Conservation (phyloP, 2,797 vertebrate species). For the Typhlichthys eigenmanni region DNA sequence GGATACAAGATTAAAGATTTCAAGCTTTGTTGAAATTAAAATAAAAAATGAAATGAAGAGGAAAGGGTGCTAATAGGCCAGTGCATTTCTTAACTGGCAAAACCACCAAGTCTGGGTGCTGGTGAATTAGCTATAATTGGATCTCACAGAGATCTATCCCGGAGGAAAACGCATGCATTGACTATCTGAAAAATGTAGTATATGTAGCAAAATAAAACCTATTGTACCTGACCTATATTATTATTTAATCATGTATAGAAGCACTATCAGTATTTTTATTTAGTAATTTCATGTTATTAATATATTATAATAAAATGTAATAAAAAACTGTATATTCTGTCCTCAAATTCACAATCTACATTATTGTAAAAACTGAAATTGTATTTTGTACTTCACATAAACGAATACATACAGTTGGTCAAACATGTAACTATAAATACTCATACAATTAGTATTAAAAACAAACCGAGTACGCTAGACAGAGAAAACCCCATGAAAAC, state of each 20-base stretch:
- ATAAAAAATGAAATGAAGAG: no score
- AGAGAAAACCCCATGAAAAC: no score
- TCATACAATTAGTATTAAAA: no score
- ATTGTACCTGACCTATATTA: slow-evolving; percentile 11
- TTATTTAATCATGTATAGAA: slow-evolving; percentile 15
- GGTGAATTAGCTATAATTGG: slow-evolving; percentile 53
- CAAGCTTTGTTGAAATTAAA: no score
- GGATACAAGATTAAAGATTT: slow-evolving; percentile 39
- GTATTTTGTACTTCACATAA: no score
- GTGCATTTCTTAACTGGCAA: slow-evolving; percentile 26
- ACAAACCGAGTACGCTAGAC: no score
- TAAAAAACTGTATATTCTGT: no score
- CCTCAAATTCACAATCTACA: not conserved
- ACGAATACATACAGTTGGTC: no score
- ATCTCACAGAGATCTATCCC: slow-evolving; percentile 45
- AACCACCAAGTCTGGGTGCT: slow-evolving; percentile 24
- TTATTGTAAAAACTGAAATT: not conserved
- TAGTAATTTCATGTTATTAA: not conserved
- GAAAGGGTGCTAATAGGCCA: slow-evolving; percentile 33
- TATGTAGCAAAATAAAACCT: slow-evolving; percentile 34
- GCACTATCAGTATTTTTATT: slow-evolving; percentile 13
- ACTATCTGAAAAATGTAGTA: slow-evolving; percentile 28
- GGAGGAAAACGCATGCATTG: slow-evolving; percentile 12
- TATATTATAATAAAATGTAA: no score
- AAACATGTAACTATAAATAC: no score